Conservation (phyloP, 2,113 vertebrate species). For the Hypomesus transpacificus region DNA sequence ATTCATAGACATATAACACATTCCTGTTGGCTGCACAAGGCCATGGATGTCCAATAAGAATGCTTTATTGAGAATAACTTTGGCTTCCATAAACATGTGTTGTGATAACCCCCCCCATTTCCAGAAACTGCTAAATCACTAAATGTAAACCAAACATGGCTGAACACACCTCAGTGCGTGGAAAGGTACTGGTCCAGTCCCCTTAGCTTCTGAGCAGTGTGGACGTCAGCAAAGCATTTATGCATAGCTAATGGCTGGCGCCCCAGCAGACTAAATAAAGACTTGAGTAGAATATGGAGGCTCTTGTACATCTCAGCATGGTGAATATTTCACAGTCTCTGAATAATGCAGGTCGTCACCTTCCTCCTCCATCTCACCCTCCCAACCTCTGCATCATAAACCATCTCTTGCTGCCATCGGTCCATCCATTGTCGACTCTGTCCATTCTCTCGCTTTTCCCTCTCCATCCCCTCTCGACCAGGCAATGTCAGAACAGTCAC, state of each 20-base stretch:
- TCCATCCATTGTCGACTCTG: background rate
- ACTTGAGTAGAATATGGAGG: conserved; percentile 57
- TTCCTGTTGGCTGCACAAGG: too few relatives aligned
- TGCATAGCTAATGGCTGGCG: conserved; percentile 59
- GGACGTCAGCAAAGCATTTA: conserved; percentile 60
- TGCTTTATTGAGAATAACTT: too few relatives aligned
- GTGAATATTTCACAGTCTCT: conserved; percentile 69
- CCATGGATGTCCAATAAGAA: too few relatives aligned
- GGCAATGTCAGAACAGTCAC: background rate
- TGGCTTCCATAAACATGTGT: too few relatives aligned
- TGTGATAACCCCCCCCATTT: too few relatives aligned
- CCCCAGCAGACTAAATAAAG: conserved; percentile 63
- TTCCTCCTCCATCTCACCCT: conserved; percentile 29
- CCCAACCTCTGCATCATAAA: background rate
- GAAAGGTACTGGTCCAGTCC: too few relatives aligned
- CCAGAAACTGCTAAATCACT: too few relatives aligned
- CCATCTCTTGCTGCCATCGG: background rate
- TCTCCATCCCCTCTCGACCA: background rate
- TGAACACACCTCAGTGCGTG: too few relatives aligned
- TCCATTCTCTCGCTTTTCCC: background rate
- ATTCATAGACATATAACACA: too few relatives aligned
- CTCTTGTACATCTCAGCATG: conserved; percentile 34
- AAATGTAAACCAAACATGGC: too few relatives aligned
- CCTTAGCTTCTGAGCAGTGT: background rate
- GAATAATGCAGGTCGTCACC: conserved; percentile 71